Evolutionary conservation across 2,113 vertebrate species (phyloP).

Genomic region (Petrocephalus microphthalmus): DNA sequence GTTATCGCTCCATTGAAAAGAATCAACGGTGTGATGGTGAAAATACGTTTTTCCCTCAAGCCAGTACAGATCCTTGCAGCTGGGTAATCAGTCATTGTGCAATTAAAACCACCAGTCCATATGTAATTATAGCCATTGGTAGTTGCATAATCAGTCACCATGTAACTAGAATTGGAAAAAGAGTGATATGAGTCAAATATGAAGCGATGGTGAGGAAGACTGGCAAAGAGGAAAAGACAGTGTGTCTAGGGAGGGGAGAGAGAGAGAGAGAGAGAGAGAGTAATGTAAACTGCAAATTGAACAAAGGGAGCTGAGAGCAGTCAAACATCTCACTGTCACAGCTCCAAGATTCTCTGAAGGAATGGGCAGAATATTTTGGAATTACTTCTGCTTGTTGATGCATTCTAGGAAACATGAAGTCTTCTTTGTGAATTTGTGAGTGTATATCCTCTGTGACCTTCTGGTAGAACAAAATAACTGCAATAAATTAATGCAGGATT

Average conservation of each 20-base stretch:
- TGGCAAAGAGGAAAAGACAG: background rate
- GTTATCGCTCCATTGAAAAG: background rate
- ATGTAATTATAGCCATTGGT: background rate
- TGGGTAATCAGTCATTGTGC: background rate
- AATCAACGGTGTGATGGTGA: background rate
- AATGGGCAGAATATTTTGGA: slow-evolving; percentile 1
- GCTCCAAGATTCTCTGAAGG: background rate
- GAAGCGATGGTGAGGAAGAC: background rate
- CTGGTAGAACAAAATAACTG: slow-evolving; percentile 15
- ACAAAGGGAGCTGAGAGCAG: background rate
- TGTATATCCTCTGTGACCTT: slow-evolving; percentile 11
- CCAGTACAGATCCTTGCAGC: background rate
- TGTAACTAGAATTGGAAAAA: background rate
- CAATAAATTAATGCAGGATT: slow-evolving; percentile 24
- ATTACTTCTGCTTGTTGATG: background rate
- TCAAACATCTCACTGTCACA: background rate
- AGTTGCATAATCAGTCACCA: background rate
- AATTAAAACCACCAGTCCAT: background rate
- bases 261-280: background rate
- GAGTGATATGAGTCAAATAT: background rate
- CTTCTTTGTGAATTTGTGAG: slow-evolving; percentile 3
- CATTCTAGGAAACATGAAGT: background rate
- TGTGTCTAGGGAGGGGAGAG: background rate
- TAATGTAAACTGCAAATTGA: background rate
- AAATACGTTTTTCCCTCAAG: background rate